Evolutionary conservation across 1,140 invertebrate species (phyloP).

Genomic region (Melanaphis sacchari): DNA sequence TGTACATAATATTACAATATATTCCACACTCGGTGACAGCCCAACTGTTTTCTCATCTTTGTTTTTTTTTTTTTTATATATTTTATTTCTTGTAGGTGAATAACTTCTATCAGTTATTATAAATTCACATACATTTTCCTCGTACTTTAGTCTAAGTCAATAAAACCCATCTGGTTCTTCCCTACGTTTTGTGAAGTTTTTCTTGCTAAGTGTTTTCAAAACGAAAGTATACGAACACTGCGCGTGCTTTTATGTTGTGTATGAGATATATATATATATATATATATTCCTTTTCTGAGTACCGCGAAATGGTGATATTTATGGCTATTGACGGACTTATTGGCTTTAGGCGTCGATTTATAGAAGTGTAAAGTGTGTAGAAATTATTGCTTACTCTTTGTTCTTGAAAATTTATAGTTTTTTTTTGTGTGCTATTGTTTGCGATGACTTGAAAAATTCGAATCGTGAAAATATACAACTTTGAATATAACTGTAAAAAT

Average conservation of each 20-base stretch:
- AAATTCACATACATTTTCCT: constrained; percentile 47
- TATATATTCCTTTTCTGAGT: background rate
- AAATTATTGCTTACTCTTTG: constrained; percentile 46
- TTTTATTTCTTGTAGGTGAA: constrained; percentile 44
- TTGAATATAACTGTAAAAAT: background rate
- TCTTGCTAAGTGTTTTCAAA: constrained; percentile 44
- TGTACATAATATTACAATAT: constrained; percentile 55
- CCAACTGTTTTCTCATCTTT: background rate
- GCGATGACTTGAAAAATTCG: background rate
- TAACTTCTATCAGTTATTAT: constrained; percentile 50
- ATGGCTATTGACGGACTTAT: constrained; percentile 40
- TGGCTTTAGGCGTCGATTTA: constrained; percentile 48
- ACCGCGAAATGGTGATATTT: constrained; percentile 41
- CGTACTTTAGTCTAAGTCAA: constrained; percentile 35
- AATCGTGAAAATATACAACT: background rate
- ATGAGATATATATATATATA: background rate
- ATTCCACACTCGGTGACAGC: constrained; percentile 32
- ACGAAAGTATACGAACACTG: constrained; percentile 13
- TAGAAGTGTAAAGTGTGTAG: background rate
- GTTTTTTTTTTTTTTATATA: constrained; percentile 8
- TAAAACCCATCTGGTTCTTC: constrained; percentile 56
- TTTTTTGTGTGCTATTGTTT: constrained; percentile 5
- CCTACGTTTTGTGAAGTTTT: constrained; percentile 32
- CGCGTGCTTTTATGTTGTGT: background rate
- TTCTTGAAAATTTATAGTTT: constrained; percentile 41